Evolutionary conservation across 2,797 vertebrate genomes (phyloP), one percentile per base, ranked within the genome.

Genomic region (Sebastes diploproa): DNA sequence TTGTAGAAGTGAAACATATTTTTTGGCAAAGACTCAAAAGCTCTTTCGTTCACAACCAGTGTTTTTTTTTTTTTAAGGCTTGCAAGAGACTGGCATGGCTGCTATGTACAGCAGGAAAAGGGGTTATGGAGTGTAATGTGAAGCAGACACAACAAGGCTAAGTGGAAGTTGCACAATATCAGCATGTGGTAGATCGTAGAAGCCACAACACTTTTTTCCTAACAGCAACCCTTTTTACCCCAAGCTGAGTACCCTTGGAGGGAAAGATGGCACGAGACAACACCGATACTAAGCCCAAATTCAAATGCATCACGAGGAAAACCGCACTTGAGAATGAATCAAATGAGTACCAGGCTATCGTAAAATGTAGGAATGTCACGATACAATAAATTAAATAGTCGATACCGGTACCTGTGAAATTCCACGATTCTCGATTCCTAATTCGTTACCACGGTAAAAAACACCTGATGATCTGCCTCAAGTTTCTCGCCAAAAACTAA

Each of bases 161-260:
- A 87, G 67, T 80, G 54, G 54, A 79, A 71, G 16, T 32, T 86
- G 46, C 42, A 75, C 62, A 80, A 67, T 34, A 32, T 27, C 32
- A 60, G 55, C 56, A 46, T 59, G 75, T 70, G 10, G 42, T 46
- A 56, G 65, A 66, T 73, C 34, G 22, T 20, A 55, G 55, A 12
- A 76, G 22, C 8, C 61, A 52, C 61, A 62, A 63, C 64, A 46
- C 42, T 77, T 78, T 68, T 55, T 23, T 36, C 5, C 29, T 29
- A 0, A 0, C 36, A 52, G 13, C 16, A 29, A 29, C 14, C 34
- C 29, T 72, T 80, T 55, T 52, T 7, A 30, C 14, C 22, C 7
- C 2, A 20, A 25, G 11, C 65, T 29, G 8, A 42, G 50, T 67
- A 11, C 7, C 55, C 16, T 9, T 2, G 64, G 34, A 60, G 32